These are phyloP conservation scores for Globia sparganii DNA, from an alignment of 2,888 invertebrate genomes.

Conservation along the genomic window DNA sequence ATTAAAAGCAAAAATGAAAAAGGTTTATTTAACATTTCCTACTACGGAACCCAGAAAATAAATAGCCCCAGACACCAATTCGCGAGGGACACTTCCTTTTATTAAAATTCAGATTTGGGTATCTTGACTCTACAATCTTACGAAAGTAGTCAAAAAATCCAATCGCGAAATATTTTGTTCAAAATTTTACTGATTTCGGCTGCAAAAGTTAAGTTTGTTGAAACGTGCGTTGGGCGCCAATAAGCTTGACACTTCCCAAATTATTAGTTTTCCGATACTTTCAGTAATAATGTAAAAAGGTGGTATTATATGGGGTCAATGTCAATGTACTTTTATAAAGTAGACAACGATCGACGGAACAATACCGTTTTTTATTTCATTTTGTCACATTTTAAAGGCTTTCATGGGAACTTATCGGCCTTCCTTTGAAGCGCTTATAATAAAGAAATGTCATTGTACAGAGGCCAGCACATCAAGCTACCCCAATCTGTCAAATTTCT, in stretches of 20 bases:
- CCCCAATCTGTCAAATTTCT: too few species aligned
- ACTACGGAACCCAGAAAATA: neutral
- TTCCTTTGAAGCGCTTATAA: neutral
- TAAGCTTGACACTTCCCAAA: conserved; percentile 36
- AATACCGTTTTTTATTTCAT: neutral
- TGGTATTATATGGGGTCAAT: conserved; percentile 40
- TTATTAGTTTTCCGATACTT: conserved; percentile 56
- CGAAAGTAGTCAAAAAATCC: conserved; percentile 7
- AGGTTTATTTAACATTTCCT: neutral
- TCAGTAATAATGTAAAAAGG: conserved; percentile 22
- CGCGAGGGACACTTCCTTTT: conserved; percentile 45
- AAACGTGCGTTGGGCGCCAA: conserved; percentile 49
- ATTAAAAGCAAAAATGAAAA: neutral
- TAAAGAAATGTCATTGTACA: neutral
- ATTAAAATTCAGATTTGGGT: conserved; percentile 65
- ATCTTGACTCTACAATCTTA: conserved; percentile 40
- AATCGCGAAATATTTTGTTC: neutral
- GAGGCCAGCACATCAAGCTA: too few species aligned
- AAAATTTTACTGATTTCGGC: neutral
- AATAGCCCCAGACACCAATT: neutral
- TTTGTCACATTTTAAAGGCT: neutral
- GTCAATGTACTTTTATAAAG: conserved; percentile 28
- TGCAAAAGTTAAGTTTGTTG: conserved; percentile 39
- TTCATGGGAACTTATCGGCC: too few species aligned
- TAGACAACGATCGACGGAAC: neutral